These are phyloP conservation scores for Macrobrachium nipponense DNA, from an alignment of 1,140 invertebrate genomes.

Conservation along the genomic window DNA sequence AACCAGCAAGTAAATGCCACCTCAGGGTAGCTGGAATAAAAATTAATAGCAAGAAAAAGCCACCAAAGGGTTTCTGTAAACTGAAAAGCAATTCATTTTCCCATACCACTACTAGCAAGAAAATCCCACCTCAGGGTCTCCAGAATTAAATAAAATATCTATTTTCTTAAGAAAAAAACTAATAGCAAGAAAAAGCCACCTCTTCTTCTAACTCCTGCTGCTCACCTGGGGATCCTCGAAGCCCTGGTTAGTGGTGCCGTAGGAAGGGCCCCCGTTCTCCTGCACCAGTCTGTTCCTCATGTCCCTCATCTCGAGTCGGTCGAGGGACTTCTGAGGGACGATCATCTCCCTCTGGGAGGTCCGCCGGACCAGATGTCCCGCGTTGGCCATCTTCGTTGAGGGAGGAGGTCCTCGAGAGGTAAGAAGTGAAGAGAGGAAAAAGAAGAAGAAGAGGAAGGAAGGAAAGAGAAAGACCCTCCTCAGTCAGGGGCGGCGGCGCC, in stretches of 20 bases:
- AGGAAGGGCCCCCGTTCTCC: constrained; percentile 68
- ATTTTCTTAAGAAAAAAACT: too few relatives aligned
- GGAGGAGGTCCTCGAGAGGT: not conserved
- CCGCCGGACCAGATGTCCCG: constrained; percentile 85
- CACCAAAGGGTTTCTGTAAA: too few relatives aligned
- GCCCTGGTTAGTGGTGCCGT: constrained; percentile 87
- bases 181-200: not conserved
- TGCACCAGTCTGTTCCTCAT: constrained; percentile 84
- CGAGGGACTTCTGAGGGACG: constrained; percentile 78
- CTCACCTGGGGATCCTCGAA: constrained; percentile 74
- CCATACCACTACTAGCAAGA: too few relatives aligned
- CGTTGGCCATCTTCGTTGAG: constrained; percentile 80
- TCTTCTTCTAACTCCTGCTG: not conserved
- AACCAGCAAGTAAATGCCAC: too few relatives aligned
- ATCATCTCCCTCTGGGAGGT: constrained; percentile 85
- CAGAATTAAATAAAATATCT: too few relatives aligned
- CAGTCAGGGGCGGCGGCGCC: too few relatives aligned
- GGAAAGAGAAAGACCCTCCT: not conserved
- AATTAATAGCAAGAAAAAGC: too few relatives aligned
- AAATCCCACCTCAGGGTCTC: too few relatives aligned
- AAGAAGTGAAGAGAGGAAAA: not conserved
- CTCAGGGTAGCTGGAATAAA: too few relatives aligned
- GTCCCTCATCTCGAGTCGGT: constrained; percentile 88
- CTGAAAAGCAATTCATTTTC: too few relatives aligned
- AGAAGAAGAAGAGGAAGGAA: not conserved